Evolutionary conservation across 2,888 invertebrate genomes (phyloP), one percentile per base, ranked within the genome.

Genomic region (Uloborus plumipes): DNA sequence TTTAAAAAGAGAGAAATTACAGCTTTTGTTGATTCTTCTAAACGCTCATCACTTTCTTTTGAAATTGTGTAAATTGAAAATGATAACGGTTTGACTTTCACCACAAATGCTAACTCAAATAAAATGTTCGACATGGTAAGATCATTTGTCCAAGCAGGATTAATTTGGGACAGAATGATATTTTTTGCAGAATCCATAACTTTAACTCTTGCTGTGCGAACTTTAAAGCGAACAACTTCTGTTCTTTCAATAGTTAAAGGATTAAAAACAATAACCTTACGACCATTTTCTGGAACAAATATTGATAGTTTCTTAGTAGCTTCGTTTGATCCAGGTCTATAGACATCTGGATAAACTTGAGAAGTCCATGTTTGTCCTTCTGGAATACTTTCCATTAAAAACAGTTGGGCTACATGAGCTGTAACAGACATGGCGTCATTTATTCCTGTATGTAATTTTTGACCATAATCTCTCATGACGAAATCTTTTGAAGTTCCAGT

Each of bases 391-490:
- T 84, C 73, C 50, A 85, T 64, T 20, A 86, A 59, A 3, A 87
- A 64, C 51, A 82, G 85, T 64, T 87, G 87, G 31, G 85, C 84
- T 26, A 84, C 53, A 65, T 87, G 85, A n/a, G 86, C 83, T 88
- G 95, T 95, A 83, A 96, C 90, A 72, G 92, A 93, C 16, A 93
- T 92, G 85, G 94, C 93, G 88, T 95, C 94, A 81, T 94, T 93
- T 69, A 96, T 91, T 83, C 95, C 94, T 84, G 94, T 94, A 87
- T 95, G 94, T 51, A 97, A 89, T 87, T 95, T 95, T 67, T 94
- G 91, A 0, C 95, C 96, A 88, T 97, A 99, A 89, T 99, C 98
- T 84, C 94, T 92, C 94, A 97, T 97, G 0, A 98, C 98, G 86
- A 92, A 93, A 0, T 94, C 92, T 88, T 95, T 96, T 0, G 96